Evolutionary conservation across 2,797 vertebrate species (phyloP).

Genomic region (Siniperca scherzeri): DNA sequence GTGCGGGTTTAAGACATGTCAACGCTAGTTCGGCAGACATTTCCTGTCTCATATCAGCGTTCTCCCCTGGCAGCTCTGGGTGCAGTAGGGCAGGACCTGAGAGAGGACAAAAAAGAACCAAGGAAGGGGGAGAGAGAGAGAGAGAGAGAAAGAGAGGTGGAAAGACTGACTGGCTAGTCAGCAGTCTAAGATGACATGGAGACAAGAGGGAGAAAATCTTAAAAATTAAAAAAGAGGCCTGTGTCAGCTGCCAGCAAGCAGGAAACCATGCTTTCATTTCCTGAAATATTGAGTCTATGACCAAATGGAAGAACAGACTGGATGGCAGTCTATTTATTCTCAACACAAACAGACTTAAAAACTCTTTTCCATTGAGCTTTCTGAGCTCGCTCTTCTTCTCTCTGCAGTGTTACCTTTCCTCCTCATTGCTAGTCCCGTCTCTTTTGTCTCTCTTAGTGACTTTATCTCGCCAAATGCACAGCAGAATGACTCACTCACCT

Average conservation of each 20-base stretch:
- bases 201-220: slow-evolving; percentile 40
- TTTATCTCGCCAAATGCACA: neutral
- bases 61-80: slow-evolving; percentile 41
- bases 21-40: slow-evolving; percentile 50
- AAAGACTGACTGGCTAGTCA: slow-evolving; percentile 54
- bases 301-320: slow-evolving; percentile 63
- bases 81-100: slow-evolving; percentile 48
- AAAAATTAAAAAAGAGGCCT: slow-evolving; percentile 17
- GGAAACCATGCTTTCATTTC: slow-evolving; percentile 68
- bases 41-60: slow-evolving; percentile 69
- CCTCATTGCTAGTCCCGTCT: neutral
- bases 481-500: slow-evolving; percentile 46
- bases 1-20: slow-evolving; percentile 46
- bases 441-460: slow-evolving; percentile 8
- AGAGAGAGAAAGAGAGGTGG: neutral
- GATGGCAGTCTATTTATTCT: slow-evolving; percentile 43
- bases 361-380: slow-evolving; percentile 46
- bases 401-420: slow-evolving; percentile 5
- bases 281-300: slow-evolving; percentile 65
- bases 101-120: slow-evolving; percentile 20
- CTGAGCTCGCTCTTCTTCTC: neutral
- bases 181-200: slow-evolving; percentile 41
- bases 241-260: slow-evolving; percentile 33
- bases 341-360: slow-evolving; percentile 45
- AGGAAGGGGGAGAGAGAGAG: slow-evolving; percentile 4